Base-by-base conservation (phyloP, 2,797 vertebrate species). In the Scleropages formosus region DNA sequence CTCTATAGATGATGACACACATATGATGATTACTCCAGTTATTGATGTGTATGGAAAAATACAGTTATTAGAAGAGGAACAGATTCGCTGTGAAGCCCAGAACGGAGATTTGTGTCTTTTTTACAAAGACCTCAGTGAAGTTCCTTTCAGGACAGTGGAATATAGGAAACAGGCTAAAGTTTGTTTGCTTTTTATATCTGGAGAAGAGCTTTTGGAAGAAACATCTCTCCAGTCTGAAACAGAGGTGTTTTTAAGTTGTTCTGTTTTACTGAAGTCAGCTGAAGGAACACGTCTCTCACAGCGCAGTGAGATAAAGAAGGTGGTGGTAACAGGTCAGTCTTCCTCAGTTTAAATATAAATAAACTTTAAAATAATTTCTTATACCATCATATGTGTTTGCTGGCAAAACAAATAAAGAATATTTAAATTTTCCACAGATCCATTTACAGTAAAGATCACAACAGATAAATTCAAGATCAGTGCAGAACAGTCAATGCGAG, bases 141-240 rank as follows among this genome's bases (percentile, higher is more conserved):
- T 9, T 2, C 2, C 63, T 10, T 65, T 39, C n/a, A 65, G 44
- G 13, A 39, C 15, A 1, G 27, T 9, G 16, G 7, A 65, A 18
- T 65, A 27, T 18, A 65, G 39, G 7, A 39, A 1, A 15, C 0
- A 1, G 16, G 65, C 1, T 65, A 10, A 31, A 1, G 0, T 65
- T 15, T 53, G 39, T 22, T 8, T 18, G 24, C 1, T 20, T 63
- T 62, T 53, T 71, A 64, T 67, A 18, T 53, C 22, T 13, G 24
- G 49, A 44, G 67, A 77, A 59, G 72, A 77, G 60, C 44, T 27
- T n/a, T n/a, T n/a, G n/a, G n/a, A n/a, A n/a, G n/a, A n/a, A n/a
- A n/a, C n/a, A n/a, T 0, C 49, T 24, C 7, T 53, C 27, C 26
- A 18, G 26, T 56, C 51, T 53, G n/a, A 58, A 27, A 39, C 18